phyloP scores from a whole-genome alignment of 37 sponge, comb jelly and placozoan species.

The Agelas oroides region DNA sequence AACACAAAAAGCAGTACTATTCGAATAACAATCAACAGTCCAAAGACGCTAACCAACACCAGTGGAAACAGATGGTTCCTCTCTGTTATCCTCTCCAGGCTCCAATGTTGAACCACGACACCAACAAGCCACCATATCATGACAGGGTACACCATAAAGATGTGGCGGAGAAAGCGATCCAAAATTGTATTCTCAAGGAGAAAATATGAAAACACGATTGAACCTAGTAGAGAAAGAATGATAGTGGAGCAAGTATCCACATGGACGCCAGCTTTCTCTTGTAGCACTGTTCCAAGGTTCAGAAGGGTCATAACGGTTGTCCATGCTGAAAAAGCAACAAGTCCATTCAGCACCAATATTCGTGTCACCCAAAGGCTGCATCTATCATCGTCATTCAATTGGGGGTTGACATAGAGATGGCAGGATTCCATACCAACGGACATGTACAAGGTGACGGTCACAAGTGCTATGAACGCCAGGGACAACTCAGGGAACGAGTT shows the following conservation, averaged over 20 bases:
- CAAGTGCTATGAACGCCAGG: slow-evolving; percentile 44
- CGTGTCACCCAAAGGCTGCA: slow-evolving; percentile 16
- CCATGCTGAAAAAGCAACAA: slow-evolving; percentile 35
- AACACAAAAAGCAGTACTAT: slow-evolving; percentile 28
- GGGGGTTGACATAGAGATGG: neutral
- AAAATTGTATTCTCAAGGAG: slow-evolving; percentile 57
- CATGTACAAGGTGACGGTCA: neutral
- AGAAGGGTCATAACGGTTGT: slow-evolving; percentile 8
- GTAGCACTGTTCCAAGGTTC: slow-evolving; percentile 38
- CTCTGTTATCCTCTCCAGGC: neutral
- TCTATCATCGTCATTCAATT: neutral
- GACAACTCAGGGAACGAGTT: slow-evolving; percentile 27
- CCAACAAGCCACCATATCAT: slow-evolving; percentile 43
- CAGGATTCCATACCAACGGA: neutral
- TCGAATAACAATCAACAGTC: slow-evolving; percentile 17
- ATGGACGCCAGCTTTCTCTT: neutral
- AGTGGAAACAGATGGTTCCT: slow-evolving; percentile 26
- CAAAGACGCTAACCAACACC: neutral
- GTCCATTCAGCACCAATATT: slow-evolving; percentile 35
- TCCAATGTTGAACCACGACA: slow-evolving; percentile 8
- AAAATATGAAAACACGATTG: slow-evolving; percentile 21
- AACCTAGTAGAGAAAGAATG: slow-evolving; percentile 23
- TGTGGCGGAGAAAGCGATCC: slow-evolving; percentile 15
- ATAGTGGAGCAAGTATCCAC: slow-evolving; percentile 15
- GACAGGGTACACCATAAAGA: slow-evolving; percentile 29